Base-by-base conservation (phyloP, 2,797 vertebrate genomes). In the Acipenser transmontanus region DNA sequence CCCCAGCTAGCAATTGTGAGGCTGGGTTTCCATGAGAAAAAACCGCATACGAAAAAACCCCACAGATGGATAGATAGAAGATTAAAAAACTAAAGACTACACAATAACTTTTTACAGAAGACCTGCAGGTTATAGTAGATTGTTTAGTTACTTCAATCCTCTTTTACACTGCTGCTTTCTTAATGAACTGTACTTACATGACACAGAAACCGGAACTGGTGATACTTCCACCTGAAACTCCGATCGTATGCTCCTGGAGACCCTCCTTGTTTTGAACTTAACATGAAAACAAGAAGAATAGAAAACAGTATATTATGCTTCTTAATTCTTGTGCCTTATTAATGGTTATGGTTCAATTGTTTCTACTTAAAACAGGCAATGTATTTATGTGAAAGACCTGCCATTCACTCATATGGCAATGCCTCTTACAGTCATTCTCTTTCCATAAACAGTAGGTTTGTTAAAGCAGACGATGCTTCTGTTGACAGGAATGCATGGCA, bases 141-240 rank as follows among this genome's bases (percentile, higher is more conserved):
- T 34, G 34, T 34, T 34, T 34, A 34, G 34, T 34, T 34, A 34
- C 34, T 0, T 34, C 34, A 3, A 34, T 34, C 34, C 34, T 34
- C 34, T 34, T 34, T 34, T 34, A 66, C 14, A 14, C 59, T 56
- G 14, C 51, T 59, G 20, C 62, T 13, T 62, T 11, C 1, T 10
- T 49, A 64, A 50, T 10, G 1, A 51, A 65, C 4, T 0, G 70
- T 50, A 94, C 95, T 94, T 79, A 99, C 97, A 0, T 98, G 96
- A 84, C 97, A 99, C 62, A 99, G 90, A 86, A 98, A 99, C 66
- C 96, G 94, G 80, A 99, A 99, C 87, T 99, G 97, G 83, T 98
- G 95, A 83, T 96, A 98, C 78, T 99, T 99, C 97, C 96, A 99
- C 74, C 95, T 93, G 82, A 99, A 99, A 80, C 97, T 99, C 64